Percentiles rank a stretch among this genome's conserved stretches.
These are phyloP conservation scores for Didymodactylos carnosus DNA, from an alignment of 2,888 invertebrate genomes.

Conservation along the genomic window DNA sequence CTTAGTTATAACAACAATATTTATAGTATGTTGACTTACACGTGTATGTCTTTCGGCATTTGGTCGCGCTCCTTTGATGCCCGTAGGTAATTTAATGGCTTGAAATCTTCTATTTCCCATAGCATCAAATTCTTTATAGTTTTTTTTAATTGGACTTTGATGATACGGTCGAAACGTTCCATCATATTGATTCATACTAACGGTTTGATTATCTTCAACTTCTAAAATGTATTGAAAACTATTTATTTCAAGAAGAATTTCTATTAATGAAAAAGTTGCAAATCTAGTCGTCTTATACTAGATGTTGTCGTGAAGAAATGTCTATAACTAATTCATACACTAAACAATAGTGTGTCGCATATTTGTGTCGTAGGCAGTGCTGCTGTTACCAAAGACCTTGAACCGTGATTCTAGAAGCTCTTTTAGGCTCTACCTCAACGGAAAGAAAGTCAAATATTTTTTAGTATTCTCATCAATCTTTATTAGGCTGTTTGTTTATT, in stretches of 20 bases:
- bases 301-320: too few relatives aligned
- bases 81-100: slow-evolving; percentile 24
- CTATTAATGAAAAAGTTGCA: slow-evolving; percentile 19
- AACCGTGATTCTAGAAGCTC: too few relatives aligned
- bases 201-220: not conserved
- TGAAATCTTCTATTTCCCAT: slow-evolving; percentile 22
- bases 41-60: slow-evolving; percentile 24
- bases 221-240: slow-evolving; percentile 1
- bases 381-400: too few relatives aligned
- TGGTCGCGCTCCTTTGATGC: slow-evolving; percentile 26
- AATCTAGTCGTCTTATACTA: too few relatives aligned
- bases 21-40: slow-evolving; percentile 20
- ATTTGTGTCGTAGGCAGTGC: too few relatives aligned
- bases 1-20: not conserved
- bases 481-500: too few relatives aligned
- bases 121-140: slow-evolving; percentile 21
- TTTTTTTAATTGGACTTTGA: not conserved
- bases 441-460: too few relatives aligned
- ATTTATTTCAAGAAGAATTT: slow-evolving; percentile 21
- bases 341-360: too few relatives aligned
- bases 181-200: not conserved
- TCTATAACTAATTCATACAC: too few relatives aligned
- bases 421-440: too few relatives aligned
- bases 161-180: not conserved
- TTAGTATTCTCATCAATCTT: too few relatives aligned